A percentile compares a stretch with the other conserved stretches of the same genome.
These are phyloP conservation scores for Aegithalos caudatus DNA, from an alignment of 2,113 vertebrate genomes.

Conservation along the genomic window DNA sequence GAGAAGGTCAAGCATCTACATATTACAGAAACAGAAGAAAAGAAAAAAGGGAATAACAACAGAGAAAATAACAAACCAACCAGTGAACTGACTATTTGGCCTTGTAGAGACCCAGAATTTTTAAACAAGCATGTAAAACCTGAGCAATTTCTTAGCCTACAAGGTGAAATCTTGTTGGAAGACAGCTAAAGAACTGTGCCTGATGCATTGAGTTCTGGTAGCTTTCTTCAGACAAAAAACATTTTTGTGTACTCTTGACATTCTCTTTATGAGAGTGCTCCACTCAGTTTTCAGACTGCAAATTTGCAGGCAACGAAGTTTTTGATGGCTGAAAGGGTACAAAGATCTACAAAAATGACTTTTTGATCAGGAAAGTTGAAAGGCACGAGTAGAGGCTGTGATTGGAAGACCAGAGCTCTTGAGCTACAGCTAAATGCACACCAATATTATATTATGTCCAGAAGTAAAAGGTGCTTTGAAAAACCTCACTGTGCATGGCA, in stretches of 20 bases:
- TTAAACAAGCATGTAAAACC: background rate
- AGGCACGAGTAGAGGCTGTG: background rate
- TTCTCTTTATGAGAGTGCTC: background rate
- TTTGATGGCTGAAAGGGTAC: background rate
- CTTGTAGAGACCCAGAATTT: background rate
- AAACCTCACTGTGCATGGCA: background rate
- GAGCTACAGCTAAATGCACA: background rate
- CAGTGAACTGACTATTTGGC: background rate
- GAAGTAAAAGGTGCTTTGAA: background rate
- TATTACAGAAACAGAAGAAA: background rate
- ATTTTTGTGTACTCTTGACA: background rate
- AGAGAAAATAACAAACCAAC: background rate
- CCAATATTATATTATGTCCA: background rate
- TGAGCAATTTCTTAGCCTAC: background rate
- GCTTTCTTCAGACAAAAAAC: background rate
- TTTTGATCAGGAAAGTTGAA: background rate
- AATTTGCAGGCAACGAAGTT: background rate
- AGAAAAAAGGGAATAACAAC: background rate
- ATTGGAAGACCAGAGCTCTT: background rate
- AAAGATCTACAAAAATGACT: background rate
- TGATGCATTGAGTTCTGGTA: background rate
- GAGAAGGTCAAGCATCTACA: background rate
- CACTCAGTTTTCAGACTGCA: background rate
- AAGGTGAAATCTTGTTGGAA: background rate
- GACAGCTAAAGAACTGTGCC: background rate